Percentiles rank a stretch among this genome's conserved stretches.
Evolutionary conservation across 2,888 invertebrate genomes (phyloP).

Genomic region (Fabriciana adippe): DNA sequence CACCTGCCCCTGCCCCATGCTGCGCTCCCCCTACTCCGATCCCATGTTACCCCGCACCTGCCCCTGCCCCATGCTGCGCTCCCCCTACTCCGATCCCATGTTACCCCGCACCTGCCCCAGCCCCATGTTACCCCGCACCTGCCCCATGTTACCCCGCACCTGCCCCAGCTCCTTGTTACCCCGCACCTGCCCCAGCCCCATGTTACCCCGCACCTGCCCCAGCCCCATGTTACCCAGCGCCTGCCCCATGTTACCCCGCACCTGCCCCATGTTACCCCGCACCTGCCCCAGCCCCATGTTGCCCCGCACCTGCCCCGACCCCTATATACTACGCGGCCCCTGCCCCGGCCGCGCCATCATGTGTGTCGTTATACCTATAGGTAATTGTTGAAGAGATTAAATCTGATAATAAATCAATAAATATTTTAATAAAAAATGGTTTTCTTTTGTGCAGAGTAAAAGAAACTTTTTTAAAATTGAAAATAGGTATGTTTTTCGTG

Average conservation of each 20-base stretch:
- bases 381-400: neutral
- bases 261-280: conserved; percentile 32
- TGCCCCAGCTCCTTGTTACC: conserved; percentile 4
- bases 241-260: conserved; percentile 27
- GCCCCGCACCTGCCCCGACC: conserved; percentile 25
- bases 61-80: too few relatives aligned
- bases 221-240: neutral
- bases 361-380: conserved; percentile 25
- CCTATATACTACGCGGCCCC: conserved; percentile 23
- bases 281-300: conserved; percentile 2
- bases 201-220: conserved; percentile 18
- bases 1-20: neutral
- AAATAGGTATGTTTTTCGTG: too few relatives aligned
- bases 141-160: neutral
- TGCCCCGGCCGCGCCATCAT: conserved; percentile 18
- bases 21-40: too few relatives aligned
- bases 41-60: neutral
- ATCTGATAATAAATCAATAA: conserved; percentile 1
- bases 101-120: conserved; percentile 16
- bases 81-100: conserved; percentile 12
- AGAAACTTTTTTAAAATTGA: too few relatives aligned
- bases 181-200: conserved; percentile 13
- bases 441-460: neutral
- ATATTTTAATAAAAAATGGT: neutral
- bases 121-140: neutral